Percentiles rank a stretch among this genome's conserved stretches.
Conservation (phyloP, 2,113 vertebrate genomes). For the Malurus melanocephalus region DNA sequence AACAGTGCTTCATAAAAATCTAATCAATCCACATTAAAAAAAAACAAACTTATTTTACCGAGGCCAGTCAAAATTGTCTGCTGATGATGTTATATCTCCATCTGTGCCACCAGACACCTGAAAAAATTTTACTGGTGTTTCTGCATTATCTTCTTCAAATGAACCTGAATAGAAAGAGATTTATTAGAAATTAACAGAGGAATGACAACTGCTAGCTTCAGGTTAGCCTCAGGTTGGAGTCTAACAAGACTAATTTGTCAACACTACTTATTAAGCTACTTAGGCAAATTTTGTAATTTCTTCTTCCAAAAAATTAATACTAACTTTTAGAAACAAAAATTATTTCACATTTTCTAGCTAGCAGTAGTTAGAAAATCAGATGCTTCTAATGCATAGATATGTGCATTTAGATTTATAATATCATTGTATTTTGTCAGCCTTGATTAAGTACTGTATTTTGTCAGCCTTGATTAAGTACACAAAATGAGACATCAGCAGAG, state of each 20-base stretch:
- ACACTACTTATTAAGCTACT: neutral
- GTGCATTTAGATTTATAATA: neutral
- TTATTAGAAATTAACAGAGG: neutral
- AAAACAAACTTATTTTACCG: conserved; percentile 70
- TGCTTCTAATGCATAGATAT: neutral
- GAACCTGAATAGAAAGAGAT: conserved; percentile 70
- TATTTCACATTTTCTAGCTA: neutral
- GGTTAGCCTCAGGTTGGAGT: neutral
- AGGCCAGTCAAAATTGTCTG: conserved; percentile 96
- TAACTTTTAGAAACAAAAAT: neutral
- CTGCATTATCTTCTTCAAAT: conserved; percentile 83
- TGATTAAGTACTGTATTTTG: neutral
- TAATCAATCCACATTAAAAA: neutral
- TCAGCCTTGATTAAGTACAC: neutral
- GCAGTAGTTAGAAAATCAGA: neutral
- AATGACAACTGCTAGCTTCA: neutral
- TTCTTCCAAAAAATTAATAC: neutral
- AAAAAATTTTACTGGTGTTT: conserved; percentile 78
- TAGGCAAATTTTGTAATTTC: neutral
- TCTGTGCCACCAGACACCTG: conserved; percentile 86
- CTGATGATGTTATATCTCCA: conserved; percentile 86
- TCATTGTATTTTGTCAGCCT: neutral
- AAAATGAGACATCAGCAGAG: neutral
- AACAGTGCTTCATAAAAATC: neutral
- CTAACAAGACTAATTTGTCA: neutral